A percentile compares a stretch with the other conserved stretches of the same genome.
Evolutionary conservation across 2,888 invertebrate species (phyloP).

Genomic region (Habroteleia sp.): DNA sequence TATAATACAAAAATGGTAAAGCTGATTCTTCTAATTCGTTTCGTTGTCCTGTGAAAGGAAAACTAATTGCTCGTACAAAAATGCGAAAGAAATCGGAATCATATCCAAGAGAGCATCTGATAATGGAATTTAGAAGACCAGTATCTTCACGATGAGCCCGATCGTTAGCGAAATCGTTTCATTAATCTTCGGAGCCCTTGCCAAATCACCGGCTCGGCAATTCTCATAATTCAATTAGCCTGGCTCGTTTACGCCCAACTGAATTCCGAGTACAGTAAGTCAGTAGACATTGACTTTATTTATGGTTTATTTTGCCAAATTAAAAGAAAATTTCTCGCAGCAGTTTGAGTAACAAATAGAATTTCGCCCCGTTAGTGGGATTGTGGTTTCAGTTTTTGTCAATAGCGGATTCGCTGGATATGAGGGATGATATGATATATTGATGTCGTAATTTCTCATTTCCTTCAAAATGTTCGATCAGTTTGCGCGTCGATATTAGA

Average conservation of each 20-base stretch:
- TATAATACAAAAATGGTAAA: constrained; percentile 4
- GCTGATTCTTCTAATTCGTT: constrained; percentile 20
- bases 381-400: constrained; percentile 28
- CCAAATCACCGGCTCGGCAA: constrained; percentile 75
- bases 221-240: constrained; percentile 79
- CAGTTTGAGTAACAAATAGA: constrained; percentile 61
- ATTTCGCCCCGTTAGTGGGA: constrained; percentile 6
- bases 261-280: constrained; percentile 52
- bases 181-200: constrained; percentile 77
- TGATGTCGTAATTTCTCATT: not conserved
- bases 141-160: constrained; percentile 65
- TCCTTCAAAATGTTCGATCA: no score
- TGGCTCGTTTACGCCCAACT: constrained; percentile 48
- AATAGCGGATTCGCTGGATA: constrained; percentile 8
- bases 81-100: constrained; percentile 23
- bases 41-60: constrained; percentile 11
- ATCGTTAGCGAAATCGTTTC: constrained; percentile 75
- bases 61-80: constrained; percentile 30
- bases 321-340: constrained; percentile 68
- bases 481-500: no score
- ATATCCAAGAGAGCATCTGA: constrained; percentile 25
- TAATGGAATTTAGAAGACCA: constrained; percentile 65
- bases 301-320: constrained; percentile 74
- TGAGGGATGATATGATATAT: constrained; percentile 5
- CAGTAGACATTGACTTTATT: constrained; percentile 68